Conservation (phyloP, 2,888 invertebrate species). For the Ectropis crepuscularia region DNA sequence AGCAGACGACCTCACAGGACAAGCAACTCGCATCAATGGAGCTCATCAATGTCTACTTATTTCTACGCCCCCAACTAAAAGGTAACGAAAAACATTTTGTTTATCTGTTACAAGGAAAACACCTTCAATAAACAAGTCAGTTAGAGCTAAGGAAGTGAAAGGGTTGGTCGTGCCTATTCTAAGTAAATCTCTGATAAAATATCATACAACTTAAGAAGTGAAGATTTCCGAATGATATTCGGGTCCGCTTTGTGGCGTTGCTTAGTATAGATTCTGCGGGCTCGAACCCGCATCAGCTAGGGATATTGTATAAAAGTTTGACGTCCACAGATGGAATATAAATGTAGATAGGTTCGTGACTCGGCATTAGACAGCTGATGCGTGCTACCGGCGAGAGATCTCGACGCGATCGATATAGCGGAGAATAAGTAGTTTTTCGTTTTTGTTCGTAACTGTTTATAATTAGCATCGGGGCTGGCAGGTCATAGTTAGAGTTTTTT, state of each 20-base stretch:
- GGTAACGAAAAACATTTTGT: slow-evolving; percentile 49
- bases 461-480: too few relatives aligned
- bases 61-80: slow-evolving; percentile 60
- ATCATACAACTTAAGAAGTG: slow-evolving; percentile 27
- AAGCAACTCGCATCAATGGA: slow-evolving; percentile 62
- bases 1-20: slow-evolving; percentile 61
- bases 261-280: slow-evolving; percentile 23
- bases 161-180: slow-evolving; percentile 20
- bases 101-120: slow-evolving; percentile 14
- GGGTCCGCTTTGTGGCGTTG: slow-evolving; percentile 15
- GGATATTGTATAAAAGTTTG: slow-evolving; percentile 38
- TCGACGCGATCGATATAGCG: slow-evolving; percentile 32
- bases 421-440: too few relatives aligned
- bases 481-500: too few relatives aligned
- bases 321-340: slow-evolving; percentile 34
- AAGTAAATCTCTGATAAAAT: slow-evolving; percentile 28
- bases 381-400: slow-evolving; percentile 23
- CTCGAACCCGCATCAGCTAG: slow-evolving; percentile 25
- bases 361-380: slow-evolving; percentile 29
- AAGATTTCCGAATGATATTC: slow-evolving; percentile 26
- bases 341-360: slow-evolving; percentile 34
- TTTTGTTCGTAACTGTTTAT: too few relatives aligned
- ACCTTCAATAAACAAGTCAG: slow-evolving; percentile 23
- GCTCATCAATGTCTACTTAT: slow-evolving; percentile 55
- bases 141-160: slow-evolving; percentile 18